Conservation (phyloP, 2,113 vertebrate genomes). For the Perca fluviatilis region DNA sequence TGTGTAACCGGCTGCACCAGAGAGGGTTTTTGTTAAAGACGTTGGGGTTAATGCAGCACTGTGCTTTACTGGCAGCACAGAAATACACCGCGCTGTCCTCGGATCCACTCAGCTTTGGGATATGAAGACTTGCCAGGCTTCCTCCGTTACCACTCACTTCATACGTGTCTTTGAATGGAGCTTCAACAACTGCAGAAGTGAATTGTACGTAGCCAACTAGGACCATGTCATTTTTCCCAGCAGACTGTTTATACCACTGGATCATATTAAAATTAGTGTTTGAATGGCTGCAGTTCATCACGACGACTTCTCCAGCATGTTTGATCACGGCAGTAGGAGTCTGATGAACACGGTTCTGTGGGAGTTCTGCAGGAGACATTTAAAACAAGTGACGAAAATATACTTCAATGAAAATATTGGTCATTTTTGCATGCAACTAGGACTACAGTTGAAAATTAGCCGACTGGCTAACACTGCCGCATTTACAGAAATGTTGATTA, state of each 20-base stretch:
- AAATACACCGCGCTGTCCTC: constrained; percentile 39
- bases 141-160: constrained; percentile 13
- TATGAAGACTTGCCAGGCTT: constrained; percentile 24
- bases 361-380: background rate
- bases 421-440: too few relatives aligned
- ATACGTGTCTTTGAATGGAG: constrained; percentile 4
- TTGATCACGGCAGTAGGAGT: constrained; percentile 39
- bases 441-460: too few relatives aligned
- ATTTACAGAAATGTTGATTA: too few relatives aligned
- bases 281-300: constrained; percentile 55
- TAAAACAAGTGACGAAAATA: background rate
- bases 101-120: background rate
- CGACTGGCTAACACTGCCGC: too few relatives aligned
- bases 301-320: constrained; percentile 5
- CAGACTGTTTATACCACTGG: constrained; percentile 60
- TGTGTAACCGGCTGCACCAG: background rate
- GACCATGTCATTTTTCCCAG: constrained; percentile 17
- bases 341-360: constrained; percentile 18
- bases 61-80: constrained; percentile 48
- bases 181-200: constrained; percentile 3
- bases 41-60: constrained; percentile 9
- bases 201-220: constrained; percentile 28
- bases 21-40: constrained; percentile 38
- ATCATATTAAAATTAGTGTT: constrained; percentile 31
- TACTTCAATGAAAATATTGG: background rate